These are phyloP conservation scores for Mellivora capensis DNA, from an alignment of 2,113 vertebrate species.

Conservation along the genomic window DNA sequence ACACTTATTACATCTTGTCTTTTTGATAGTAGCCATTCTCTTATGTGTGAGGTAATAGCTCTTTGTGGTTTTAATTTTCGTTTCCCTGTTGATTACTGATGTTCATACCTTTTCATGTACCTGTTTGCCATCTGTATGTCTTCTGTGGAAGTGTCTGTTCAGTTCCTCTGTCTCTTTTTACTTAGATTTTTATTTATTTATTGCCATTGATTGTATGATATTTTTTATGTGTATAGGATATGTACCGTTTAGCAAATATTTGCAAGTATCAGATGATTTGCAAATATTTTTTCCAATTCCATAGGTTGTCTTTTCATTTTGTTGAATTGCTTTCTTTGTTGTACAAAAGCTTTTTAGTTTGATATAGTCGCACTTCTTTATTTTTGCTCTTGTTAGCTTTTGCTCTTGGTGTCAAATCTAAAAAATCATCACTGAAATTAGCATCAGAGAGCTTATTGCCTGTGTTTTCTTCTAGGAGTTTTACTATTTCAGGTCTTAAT, in stretches of 20 bases:
- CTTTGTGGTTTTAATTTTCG: background rate
- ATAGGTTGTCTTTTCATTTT: background rate
- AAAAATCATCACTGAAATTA: background rate
- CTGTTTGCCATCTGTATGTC: background rate
- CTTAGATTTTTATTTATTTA: background rate
- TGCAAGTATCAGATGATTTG: background rate
- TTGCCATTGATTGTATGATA: background rate
- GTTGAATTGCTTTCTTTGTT: background rate
- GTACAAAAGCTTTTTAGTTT: background rate
- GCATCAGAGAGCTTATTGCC: background rate
- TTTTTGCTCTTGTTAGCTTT: background rate
- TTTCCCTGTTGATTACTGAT: background rate
- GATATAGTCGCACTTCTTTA: background rate
- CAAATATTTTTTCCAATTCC: background rate
- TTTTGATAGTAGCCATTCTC: background rate
- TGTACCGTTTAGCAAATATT: background rate
- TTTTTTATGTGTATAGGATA: background rate
- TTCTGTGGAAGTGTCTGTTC: background rate
- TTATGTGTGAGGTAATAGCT: background rate
- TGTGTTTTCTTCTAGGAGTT: background rate
- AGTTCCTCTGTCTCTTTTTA: background rate
- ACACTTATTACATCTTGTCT: background rate
- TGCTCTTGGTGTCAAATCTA: background rate
- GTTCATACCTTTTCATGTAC: background rate
- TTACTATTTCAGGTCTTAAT: background rate